Conservation (phyloP, 2,797 vertebrate genomes). For the Typhlichthys subterraneus region DNA sequence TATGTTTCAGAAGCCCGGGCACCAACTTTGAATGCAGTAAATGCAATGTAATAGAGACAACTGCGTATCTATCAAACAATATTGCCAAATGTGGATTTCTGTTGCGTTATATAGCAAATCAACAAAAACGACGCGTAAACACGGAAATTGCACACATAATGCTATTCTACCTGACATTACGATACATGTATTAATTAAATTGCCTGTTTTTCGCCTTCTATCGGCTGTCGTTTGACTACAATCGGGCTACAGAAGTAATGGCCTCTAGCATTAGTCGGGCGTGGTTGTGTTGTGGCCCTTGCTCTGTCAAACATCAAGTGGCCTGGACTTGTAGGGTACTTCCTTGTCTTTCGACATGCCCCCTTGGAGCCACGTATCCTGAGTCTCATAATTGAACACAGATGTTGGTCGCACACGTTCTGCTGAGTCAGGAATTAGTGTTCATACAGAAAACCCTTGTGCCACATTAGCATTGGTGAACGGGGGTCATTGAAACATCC, state of each 20-base stretch:
- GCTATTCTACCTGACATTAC: too few relatives aligned
- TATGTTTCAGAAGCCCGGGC: not conserved
- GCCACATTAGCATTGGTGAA: not conserved
- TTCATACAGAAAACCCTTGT: conserved; percentile 14
- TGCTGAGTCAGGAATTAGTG: conserved; percentile 42
- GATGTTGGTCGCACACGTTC: conserved; percentile 32
- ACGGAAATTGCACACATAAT: too few relatives aligned
- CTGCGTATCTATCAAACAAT: too few relatives aligned
- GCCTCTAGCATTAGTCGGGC: conserved; percentile 21
- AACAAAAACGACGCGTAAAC: too few relatives aligned
- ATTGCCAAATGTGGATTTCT: too few relatives aligned
- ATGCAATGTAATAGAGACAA: not conserved
- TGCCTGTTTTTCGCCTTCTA: not conserved
- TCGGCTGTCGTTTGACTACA: too few relatives aligned
- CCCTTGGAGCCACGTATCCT: conserved; percentile 38
- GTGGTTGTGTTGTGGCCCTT: conserved; percentile 32
- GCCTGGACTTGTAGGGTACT: conserved; percentile 19
- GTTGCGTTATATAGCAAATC: too few relatives aligned
- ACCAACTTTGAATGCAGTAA: not conserved
- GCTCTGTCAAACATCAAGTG: conserved; percentile 1
- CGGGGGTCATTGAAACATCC: not conserved
- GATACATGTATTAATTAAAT: too few relatives aligned
- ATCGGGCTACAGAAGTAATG: not conserved
- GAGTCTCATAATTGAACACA: conserved; percentile 38
- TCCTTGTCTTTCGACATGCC: conserved; percentile 29